Evolutionary conservation across 2,797 vertebrate genomes (phyloP), one percentile per base, ranked within the genome.

Genomic region (Molossus molossus): DNA sequence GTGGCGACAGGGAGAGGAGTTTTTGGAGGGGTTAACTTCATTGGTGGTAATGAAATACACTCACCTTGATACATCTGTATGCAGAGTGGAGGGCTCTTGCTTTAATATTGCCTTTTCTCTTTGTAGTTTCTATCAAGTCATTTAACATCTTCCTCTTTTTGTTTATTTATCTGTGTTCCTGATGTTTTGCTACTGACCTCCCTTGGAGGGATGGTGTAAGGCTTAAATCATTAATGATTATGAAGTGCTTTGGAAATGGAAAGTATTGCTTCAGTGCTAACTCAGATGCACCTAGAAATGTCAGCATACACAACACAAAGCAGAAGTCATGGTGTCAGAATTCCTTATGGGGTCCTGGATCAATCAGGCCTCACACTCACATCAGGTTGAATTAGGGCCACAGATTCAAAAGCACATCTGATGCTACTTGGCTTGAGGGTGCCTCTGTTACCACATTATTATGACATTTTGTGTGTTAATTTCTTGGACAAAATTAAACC

Each of bases 221-320:
- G 50, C 14, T 83, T 97, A 87, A 96, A 95, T 97, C 58, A 95
- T 97, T 95, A 92, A 97, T 92, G 84, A 94, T 88, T 93, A 88
- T 80, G 79, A 87, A 96, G 76, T 95, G 55, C 86, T 96, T 88
- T 91, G 76, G 76, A 94, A 96, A 69, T 50, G 70, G 70, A 88
- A 97, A 88, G 25, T 20, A 70, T 9, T 86, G 84, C 84, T 85
- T 97, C 23, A 27, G 21, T 48, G 76, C 90, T 88, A 90, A 93
- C 62, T 40, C 79, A 92, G 45, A 84, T 27, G 76, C 29, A 87
- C 50, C 21, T 48, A 75, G 86, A 50, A 95, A 91, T 60, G 93
- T 53, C 40, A 40, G 33, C n/a, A 40, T 40, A 33, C 65, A 76
- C 4, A 18, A 25, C 55, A 58, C 29, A 79, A 91, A 84, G 73